phyloP scores from a whole-genome alignment of 2,797 vertebrate species.

The Enteromius thamalakanensis region DNA sequence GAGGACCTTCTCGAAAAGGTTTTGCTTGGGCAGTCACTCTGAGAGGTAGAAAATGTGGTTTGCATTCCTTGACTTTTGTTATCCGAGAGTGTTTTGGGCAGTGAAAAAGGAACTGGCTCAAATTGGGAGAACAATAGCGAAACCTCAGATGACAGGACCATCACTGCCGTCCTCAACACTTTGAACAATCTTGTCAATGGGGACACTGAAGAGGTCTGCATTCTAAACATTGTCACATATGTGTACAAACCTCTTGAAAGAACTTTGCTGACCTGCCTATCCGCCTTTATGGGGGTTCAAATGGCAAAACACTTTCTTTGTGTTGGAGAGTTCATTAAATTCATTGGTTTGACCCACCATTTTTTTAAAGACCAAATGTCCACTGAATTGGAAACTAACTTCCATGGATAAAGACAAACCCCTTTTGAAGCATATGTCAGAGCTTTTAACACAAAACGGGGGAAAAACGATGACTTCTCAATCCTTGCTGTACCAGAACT shows the following conservation, averaged over 20 bases:
- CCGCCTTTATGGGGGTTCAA: conserved; percentile 97
- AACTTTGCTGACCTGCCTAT: conserved; percentile 97
- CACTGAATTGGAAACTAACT: conserved; percentile 94
- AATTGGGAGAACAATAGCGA: conserved; percentile 84
- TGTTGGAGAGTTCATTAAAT: conserved; percentile 99
- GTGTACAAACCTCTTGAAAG: conserved; percentile 99
- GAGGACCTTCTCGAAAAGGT: conserved; percentile 57
- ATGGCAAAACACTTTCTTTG: conserved; percentile 95
- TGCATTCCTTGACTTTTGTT: conserved; percentile 91
- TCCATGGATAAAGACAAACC: conserved; percentile 83
- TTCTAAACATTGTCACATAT: conserved; percentile 96
- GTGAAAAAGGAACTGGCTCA: conserved; percentile 84
- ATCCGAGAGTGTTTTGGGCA: conserved; percentile 80
- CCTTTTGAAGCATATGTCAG: conserved; percentile 84
- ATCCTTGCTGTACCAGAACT: conserved; percentile 80
- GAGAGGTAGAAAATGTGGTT: conserved; percentile 81
- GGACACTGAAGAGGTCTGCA: conserved; percentile 86
- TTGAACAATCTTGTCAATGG: conserved; percentile 96
- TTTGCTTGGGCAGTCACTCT: conserved; percentile 64
- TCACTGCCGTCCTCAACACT: conserved; percentile 92
- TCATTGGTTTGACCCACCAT: conserved; percentile 99
- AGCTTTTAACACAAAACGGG: conserved; percentile 75
- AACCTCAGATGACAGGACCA: conserved; percentile 91
- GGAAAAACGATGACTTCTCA: conserved; percentile 75
- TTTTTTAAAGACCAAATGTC: conserved; percentile 94